These are phyloP conservation scores for Lophochroa leadbeateri DNA, from an alignment of 2,113 vertebrate genomes.

Conservation along the genomic window DNA sequence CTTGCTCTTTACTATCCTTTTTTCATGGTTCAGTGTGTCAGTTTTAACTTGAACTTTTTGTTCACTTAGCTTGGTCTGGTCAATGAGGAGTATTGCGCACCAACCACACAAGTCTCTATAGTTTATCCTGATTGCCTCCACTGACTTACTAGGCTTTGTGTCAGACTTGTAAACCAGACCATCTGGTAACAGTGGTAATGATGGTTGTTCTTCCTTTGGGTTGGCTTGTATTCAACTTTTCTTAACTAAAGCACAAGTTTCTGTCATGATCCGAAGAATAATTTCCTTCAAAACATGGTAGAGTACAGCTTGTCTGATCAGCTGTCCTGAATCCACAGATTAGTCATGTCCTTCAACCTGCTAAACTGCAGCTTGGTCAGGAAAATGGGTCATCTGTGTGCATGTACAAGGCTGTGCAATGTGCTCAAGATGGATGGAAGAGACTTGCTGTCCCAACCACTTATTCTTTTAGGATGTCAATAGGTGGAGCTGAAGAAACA, in stretches of 20 bases:
- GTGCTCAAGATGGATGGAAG: background rate
- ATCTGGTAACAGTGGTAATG: background rate
- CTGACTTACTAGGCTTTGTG: background rate
- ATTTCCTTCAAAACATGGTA: accelerated
- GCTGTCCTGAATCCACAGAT: background rate
- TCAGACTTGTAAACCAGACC: background rate
- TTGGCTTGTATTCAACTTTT: background rate
- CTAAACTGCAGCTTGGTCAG: background rate
- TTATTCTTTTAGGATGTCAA: background rate
- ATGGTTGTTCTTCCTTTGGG: background rate
- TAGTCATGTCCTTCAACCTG: background rate
- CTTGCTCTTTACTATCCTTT: background rate
- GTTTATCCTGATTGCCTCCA: background rate
- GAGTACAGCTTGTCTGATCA: background rate
- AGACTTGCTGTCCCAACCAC: background rate
- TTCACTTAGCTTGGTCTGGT: background rate
- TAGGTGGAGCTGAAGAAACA: conserved; percentile 44
- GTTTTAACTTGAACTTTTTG: background rate
- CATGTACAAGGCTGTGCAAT: background rate
- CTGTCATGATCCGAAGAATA: background rate
- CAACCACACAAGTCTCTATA: background rate
- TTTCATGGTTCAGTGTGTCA: background rate
- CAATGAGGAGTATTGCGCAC: background rate
- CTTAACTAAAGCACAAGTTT: background rate
- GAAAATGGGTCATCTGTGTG: background rate